phyloP scores from a whole-genome alignment of 1,140 invertebrate genomes.

The Leptoteleia sp. region DNA sequence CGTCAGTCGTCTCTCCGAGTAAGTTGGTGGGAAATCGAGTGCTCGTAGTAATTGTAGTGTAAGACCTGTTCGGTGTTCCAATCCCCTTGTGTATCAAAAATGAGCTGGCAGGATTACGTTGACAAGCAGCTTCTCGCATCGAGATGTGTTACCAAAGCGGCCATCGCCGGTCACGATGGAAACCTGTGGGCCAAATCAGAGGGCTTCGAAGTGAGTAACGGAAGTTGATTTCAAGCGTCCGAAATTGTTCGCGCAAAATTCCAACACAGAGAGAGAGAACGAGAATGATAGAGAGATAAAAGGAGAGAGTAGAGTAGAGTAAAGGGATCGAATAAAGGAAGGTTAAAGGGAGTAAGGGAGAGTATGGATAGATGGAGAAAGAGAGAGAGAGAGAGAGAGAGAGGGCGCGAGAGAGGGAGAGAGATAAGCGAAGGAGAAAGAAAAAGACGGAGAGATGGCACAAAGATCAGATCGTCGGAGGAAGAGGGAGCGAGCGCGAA shows the following conservation, averaged over 20 bases:
- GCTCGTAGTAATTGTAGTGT: constrained; percentile 66
- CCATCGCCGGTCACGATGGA: constrained; percentile 96
- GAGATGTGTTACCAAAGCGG: constrained; percentile 94
- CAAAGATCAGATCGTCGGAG: constrained; percentile 5
- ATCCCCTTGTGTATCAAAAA: constrained; percentile 80
- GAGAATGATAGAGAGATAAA: too few relatives aligned
- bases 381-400: neutral
- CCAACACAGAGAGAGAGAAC: too few relatives aligned
- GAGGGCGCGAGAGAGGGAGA: neutral
- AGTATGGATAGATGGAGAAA: constrained; percentile 14
- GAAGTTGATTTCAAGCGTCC: too few relatives aligned
- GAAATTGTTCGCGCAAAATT: too few relatives aligned
- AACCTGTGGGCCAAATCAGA: constrained; percentile 97
- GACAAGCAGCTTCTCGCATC: constrained; percentile 97
- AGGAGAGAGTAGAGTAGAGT: too few relatives aligned
- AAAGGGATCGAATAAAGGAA: neutral
- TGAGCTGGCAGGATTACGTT: constrained; percentile 99
- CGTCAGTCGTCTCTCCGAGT: constrained; percentile 75
- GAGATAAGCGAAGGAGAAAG: too few relatives aligned
- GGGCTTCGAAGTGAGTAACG: constrained; percentile 92
- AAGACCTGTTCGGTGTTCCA: constrained; percentile 63
- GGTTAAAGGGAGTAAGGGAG: constrained; percentile 19
- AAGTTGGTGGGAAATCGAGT: constrained; percentile 71
- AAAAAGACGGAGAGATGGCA: neutral
- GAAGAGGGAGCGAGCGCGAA: too few relatives aligned